Base-by-base conservation (phyloP, 1,140 invertebrate genomes). In the Homalodisca vitripennis region DNA sequence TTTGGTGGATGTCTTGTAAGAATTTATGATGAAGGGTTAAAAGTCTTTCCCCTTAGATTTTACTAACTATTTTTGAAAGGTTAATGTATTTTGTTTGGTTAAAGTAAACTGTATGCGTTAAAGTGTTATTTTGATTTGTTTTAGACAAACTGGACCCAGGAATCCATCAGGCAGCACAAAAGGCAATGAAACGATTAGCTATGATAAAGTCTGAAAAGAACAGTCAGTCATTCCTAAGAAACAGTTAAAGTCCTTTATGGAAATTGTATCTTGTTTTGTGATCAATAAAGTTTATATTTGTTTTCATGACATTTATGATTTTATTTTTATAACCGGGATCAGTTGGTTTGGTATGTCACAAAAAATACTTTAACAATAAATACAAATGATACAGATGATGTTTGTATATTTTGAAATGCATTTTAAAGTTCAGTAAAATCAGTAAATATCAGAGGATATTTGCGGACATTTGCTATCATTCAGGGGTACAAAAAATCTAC, bases 121-220 rank as follows among this genome's bases (percentile, higher is more conserved):
- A 77, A 72, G 73, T 75, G 27, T 10, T 63, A 13, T 24, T 41
- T 24, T 32, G n/a, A 66, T 47, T 66, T 27, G 3, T 22, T 66
- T 57, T 57, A 24, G 92, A 92, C 84, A 86, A 91, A 80, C 76
- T 95, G 74, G 91, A 95, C 14, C 79, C 84, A 31, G 87, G 87
- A 73, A 89, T 94, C 70, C 92, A 93, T 79, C 85, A 89, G 76
- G 90, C 91, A 24, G 92, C 91, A 13, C 79, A 84, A 69, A 88
- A 85, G 71, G 80, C 80, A 51, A 72, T 83, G 41, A 71, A 74
- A 62, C 68, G 67, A 47, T 3, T 73, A 3, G 62, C 69, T 13
- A 71, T 66, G 31, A 29, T 66, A 1, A 66, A 57, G 20, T 26
- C 69, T 53, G 69, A 70, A 30, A 66, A 66, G 48, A 31, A 46